phyloP scores from a whole-genome alignment of 2,888 invertebrate species.

The Latheticus oryzae region DNA sequence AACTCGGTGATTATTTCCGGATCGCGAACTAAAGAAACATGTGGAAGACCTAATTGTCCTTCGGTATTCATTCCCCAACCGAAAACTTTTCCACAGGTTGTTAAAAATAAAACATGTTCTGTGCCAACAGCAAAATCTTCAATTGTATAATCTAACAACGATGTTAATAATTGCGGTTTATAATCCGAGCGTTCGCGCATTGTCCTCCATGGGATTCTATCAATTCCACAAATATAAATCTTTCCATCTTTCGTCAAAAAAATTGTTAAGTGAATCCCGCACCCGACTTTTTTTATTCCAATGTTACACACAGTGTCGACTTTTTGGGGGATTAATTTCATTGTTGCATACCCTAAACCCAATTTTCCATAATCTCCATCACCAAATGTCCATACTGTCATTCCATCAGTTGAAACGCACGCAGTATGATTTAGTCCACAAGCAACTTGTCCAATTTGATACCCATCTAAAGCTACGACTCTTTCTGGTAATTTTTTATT shows the following conservation, averaged over 20 bases:
- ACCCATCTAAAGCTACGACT: conserved; percentile 67
- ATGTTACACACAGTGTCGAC: conserved; percentile 69
- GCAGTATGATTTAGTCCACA: conserved; percentile 75
- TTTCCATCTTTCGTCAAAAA: conserved; percentile 72
- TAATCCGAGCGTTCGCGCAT: conserved; percentile 67
- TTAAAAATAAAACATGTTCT: conserved; percentile 71
- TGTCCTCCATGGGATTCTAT: conserved; percentile 71
- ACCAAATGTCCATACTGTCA: conserved; percentile 73
- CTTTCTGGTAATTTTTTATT: conserved; percentile 74
- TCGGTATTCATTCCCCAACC: conserved; percentile 75
- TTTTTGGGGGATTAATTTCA: conserved; percentile 67
- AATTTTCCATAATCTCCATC: conserved; percentile 76
- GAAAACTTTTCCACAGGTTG: conserved; percentile 70
- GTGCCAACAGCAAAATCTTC: conserved; percentile 73
- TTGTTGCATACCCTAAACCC: conserved; percentile 64
- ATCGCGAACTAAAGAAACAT: conserved; percentile 69
- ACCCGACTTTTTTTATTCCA: conserved; percentile 71
- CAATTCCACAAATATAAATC: conserved; percentile 73
- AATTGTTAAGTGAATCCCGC: conserved; percentile 74
- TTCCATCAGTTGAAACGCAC: conserved; percentile 71
- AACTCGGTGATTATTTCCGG: conserved; percentile 69
- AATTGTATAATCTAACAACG: conserved; percentile 66
- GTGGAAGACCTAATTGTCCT: conserved; percentile 72
- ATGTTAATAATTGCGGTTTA: conserved; percentile 68
- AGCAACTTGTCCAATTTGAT: conserved; percentile 69